Base-by-base conservation (phyloP, 92 coral and sea anemone species). In the Phenganax stokvisi region DNA sequence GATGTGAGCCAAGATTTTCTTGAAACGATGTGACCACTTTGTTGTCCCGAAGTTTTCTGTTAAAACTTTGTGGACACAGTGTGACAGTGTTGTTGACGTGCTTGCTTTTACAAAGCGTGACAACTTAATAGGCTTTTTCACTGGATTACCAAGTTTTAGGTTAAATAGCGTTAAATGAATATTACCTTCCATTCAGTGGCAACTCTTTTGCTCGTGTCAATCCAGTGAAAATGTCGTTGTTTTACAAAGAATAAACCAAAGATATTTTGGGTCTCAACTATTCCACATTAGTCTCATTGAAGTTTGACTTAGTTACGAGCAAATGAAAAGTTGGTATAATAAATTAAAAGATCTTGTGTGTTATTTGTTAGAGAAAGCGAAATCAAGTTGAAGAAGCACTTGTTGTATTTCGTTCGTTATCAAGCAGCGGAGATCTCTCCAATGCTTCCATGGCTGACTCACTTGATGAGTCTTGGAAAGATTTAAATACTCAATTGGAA, bases 401-500 rank as follows among this genome's bases (percentile, higher is more conserved):
- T 5, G 76, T 71, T 60, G 71, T 64, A 58, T 72, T 73, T 37
- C 90, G 84, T 15, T 83, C 88, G 27, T 84, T 56, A 66, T 84
- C 80, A 57, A 64, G 72, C 77, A 81, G 74, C 81, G 25, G 72
- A 20, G 59, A 31, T 31, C 10, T 28, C 30, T 30, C 82, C 87
- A 74, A 81, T 88, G 85, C 59, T 84, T 84, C 74, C 59, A 96
- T 96, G 99, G 92, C 97, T 44, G 97, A 86, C 72, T 92, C 96
- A 3, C 74, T 96, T 70, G 97, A 92, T 74, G 99, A 92, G 86
- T 97, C 97, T 13, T 96, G 99, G 99, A 96, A 90, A 84, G 99
- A 92, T 82, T 86, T 96, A 80, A 90, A 87, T 76, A 67, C 85
- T 58, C 97, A 92, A 74, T 80, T 96, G 85, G 99, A 90, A 81